A percentile compares a stretch with the other conserved stretches of the same genome.
Conservation (phyloP, 2,113 vertebrate species). For the Charina bottae region DNA sequence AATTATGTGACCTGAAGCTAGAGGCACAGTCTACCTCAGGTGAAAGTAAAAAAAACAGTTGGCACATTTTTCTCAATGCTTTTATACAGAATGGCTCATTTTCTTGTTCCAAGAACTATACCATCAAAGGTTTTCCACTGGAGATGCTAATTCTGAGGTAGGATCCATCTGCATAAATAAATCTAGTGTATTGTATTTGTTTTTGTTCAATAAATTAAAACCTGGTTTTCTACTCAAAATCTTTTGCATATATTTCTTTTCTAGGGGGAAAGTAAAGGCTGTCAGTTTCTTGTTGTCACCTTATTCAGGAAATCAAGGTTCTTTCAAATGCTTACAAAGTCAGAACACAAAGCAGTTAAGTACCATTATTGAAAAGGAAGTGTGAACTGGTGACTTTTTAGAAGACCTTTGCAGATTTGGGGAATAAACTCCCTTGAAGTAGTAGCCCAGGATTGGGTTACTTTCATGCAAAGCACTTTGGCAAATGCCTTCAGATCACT, state of each 20-base stretch:
- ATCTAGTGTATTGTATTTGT: neutral
- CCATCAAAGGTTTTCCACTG: neutral
- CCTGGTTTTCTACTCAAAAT: neutral
- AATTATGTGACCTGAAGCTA: neutral
- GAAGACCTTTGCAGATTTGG: conserved; percentile 50
- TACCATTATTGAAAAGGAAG: conserved; percentile 79
- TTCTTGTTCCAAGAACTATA: neutral
- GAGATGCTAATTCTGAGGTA: neutral
- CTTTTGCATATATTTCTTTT: conserved; percentile 38
- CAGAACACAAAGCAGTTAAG: conserved; percentile 70
- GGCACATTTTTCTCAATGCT: neutral
- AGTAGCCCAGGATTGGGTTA: conserved; percentile 56
- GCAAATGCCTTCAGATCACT: conserved; percentile 54
- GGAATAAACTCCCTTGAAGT: conserved; percentile 44
- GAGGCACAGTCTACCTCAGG: neutral
- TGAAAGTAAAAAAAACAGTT: neutral
- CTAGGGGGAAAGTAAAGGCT: conserved; percentile 88
- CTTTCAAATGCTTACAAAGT: conserved; percentile 70
- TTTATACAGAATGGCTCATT: neutral
- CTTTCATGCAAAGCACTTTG: conserved; percentile 58
- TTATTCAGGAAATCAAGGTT: conserved; percentile 76
- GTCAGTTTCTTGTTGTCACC: conserved; percentile 87
- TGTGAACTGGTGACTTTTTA: conserved; percentile 69
- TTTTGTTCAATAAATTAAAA: neutral
- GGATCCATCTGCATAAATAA: neutral